Conservation (phyloP, 2,797 vertebrate species). For the Cichlasoma orientale region DNA sequence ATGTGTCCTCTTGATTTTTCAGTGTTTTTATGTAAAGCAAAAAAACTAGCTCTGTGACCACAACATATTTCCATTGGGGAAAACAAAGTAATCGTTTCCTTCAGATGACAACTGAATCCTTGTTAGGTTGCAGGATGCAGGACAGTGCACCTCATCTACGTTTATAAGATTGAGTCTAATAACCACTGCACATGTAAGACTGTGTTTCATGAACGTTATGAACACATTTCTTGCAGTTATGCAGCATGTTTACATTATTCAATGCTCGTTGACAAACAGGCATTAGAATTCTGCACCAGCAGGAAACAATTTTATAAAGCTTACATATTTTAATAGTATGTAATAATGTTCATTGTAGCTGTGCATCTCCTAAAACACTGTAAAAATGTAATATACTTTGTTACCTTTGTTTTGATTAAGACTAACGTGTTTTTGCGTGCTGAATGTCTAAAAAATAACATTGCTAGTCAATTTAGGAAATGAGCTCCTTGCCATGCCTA, state of each 20-base stretch:
- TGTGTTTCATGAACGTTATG: rapidly evolving
- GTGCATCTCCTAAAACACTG: background rate
- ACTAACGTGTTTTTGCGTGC: background rate
- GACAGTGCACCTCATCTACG: background rate
- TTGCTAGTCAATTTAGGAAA: background rate
- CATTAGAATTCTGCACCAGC: background rate
- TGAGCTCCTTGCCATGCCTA: background rate
- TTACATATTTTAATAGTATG: background rate
- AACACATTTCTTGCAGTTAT: background rate
- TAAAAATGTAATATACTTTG: background rate
- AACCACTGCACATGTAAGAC: background rate
- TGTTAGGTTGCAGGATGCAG: background rate
- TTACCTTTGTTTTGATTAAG: background rate
- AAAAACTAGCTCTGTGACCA: background rate
- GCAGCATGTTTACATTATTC: background rate
- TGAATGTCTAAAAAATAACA: background rate
- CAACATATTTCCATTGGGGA: background rate
- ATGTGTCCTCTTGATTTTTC: background rate
- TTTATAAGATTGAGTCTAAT: background rate
- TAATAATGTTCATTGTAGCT: background rate
- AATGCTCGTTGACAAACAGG: background rate
- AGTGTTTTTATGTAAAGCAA: background rate
- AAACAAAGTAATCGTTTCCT: background rate
- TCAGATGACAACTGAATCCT: background rate
- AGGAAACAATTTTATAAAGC: background rate